phyloP scores from a whole-genome alignment of 2,888 invertebrate genomes.

The Noctua janthina region DNA sequence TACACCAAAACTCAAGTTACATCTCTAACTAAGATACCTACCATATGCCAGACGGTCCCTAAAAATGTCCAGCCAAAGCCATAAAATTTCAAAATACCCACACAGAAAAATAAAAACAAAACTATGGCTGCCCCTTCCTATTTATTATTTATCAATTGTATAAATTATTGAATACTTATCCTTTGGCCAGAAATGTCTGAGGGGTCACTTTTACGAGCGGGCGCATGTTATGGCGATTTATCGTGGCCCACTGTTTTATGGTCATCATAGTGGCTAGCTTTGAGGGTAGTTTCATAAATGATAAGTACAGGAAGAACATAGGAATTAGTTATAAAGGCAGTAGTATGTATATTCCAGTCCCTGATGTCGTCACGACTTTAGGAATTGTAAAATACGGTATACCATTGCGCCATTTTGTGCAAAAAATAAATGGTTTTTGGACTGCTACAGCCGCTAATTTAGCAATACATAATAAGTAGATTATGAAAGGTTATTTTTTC shows the following conservation, averaged over 20 bases:
- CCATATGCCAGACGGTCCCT: background rate
- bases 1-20: background rate
- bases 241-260: constrained; percentile 56
- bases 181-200: constrained; percentile 73
- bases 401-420: too few species aligned
- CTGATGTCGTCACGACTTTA: too few species aligned
- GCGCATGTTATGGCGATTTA: constrained; percentile 74
- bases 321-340: too few species aligned
- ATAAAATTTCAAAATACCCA: constrained; percentile 56
- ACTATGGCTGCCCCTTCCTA: constrained; percentile 71
- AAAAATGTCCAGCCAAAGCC: background rate
- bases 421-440: too few species aligned
- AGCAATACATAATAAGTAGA: too few species aligned
- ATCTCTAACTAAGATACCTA: background rate
- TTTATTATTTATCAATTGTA: constrained; percentile 90
- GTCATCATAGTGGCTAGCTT: constrained; percentile 44
- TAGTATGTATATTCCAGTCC: too few species aligned
- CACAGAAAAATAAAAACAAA: constrained; percentile 77
- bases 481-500: too few species aligned
- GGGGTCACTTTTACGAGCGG: constrained; percentile 84
- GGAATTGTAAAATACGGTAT: too few species aligned
- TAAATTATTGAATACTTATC: constrained; percentile 86
- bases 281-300: constrained; percentile 48
- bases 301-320: constrained; percentile 16
- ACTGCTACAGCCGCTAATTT: too few species aligned